Evolutionary conservation across 37 sponge, comb jelly and placozoan species (phyloP).

Genomic region (Bolinopsis microptera): DNA sequence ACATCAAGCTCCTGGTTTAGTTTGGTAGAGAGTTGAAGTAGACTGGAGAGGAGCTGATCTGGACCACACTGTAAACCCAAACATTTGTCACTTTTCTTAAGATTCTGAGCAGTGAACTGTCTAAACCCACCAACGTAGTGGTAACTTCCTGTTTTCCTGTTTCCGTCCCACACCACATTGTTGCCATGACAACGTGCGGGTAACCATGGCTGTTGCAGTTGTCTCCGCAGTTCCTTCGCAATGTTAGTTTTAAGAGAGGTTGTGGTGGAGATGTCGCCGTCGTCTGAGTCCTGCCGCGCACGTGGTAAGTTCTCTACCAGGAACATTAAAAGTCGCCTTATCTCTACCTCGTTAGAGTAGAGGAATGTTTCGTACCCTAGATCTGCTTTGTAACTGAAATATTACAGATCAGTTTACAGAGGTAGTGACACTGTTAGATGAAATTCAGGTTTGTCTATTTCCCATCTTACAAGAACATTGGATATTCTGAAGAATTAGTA

Average conservation of each 20-base stretch:
- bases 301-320: constrained; percentile 34
- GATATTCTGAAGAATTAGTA: background rate
- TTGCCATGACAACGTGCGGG: background rate
- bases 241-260: constrained; percentile 8
- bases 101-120: background rate
- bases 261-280: background rate
- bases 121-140: constrained; percentile 10
- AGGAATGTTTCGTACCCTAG: constrained; percentile 58
- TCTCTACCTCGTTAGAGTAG: constrained; percentile 50
- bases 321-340: constrained; percentile 51
- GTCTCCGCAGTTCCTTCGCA: background rate
- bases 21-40: background rate
- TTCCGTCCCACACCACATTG: constrained; percentile 21
- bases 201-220: constrained; percentile 44
- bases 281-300: background rate
- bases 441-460: background rate
- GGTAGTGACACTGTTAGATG: no score
- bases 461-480: background rate
- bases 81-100: background rate
- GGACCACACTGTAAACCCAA: constrained; percentile 10
- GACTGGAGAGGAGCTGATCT: background rate
- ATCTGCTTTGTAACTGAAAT: constrained; percentile 63
- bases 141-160: constrained; percentile 29
- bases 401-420: no score
- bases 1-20: constrained; percentile 6